Evolutionary conservation across 2,797 vertebrate genomes (phyloP).

Genomic region (Siniperca scherzeri): DNA sequence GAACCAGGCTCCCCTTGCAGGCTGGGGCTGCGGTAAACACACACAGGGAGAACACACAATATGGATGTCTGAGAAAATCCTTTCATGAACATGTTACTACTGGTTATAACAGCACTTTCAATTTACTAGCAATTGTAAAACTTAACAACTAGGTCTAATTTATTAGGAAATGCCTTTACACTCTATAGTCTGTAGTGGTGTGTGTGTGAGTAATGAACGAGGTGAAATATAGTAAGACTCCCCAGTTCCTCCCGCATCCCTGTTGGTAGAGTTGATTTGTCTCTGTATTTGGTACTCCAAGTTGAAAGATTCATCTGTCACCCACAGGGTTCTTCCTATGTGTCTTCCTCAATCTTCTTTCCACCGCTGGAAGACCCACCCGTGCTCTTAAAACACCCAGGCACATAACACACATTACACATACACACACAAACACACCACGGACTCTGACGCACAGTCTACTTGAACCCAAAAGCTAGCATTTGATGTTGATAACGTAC

Average conservation of each 20-base stretch:
- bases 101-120: constrained; percentile 56
- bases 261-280: constrained; percentile 74
- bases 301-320: constrained; percentile 75
- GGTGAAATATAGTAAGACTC: constrained; percentile 69
- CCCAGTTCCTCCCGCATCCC: constrained; percentile 52
- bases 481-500: constrained; percentile 41
- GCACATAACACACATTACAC: constrained; percentile 37
- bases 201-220: constrained; percentile 66
- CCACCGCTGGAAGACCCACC: constrained; percentile 58
- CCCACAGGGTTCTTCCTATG: constrained; percentile 68
- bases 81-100: constrained; percentile 31
- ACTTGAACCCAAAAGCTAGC: constrained; percentile 32
- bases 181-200: constrained; percentile 17
- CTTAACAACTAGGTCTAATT: constrained; percentile 71
- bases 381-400: constrained; percentile 47
- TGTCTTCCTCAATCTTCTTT: constrained; percentile 72
- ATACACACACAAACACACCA: constrained; percentile 41
- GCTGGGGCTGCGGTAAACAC: constrained; percentile 64
- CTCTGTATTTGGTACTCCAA: constrained; percentile 69
- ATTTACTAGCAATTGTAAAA: constrained; percentile 73
- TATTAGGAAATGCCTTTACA: constrained; percentile 61
- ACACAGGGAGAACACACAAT: constrained; percentile 45
- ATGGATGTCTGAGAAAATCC: constrained; percentile 53
- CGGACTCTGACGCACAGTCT: constrained; percentile 39
- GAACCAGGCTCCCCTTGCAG: constrained; percentile 74